phyloP scores from a whole-genome alignment of 2,888 invertebrate species.

The Agriopis leucophaearia region DNA sequence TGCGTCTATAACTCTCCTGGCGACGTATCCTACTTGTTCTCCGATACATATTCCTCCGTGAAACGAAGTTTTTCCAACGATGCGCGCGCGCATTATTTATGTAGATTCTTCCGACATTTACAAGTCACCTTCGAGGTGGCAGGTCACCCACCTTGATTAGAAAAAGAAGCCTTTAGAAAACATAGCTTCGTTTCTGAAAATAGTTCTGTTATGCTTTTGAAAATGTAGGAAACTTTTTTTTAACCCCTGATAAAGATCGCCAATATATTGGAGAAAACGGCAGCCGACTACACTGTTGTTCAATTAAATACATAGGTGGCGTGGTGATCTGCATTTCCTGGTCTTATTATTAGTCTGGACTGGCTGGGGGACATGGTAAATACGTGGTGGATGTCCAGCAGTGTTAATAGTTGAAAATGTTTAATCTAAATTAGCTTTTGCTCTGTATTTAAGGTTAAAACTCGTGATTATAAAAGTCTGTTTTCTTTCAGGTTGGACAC shows the following conservation, averaged over 20 bases:
- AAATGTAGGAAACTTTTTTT: no score
- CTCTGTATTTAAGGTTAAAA: neutral
- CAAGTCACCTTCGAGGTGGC: slow-evolving; percentile 72
- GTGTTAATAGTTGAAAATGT: no score
- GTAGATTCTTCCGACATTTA: slow-evolving; percentile 56
- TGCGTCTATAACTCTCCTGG: slow-evolving; percentile 8
- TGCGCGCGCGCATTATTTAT: slow-evolving; percentile 55
- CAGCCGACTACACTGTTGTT: no score
- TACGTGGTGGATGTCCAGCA: no score
- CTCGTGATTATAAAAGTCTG: no score
- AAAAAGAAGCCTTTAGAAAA: neutral
- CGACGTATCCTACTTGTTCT: slow-evolving; percentile 21
- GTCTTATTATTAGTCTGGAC: no score
- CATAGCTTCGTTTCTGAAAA: neutral
- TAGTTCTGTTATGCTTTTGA: neutral
- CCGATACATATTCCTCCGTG: slow-evolving; percentile 14
- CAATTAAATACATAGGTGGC: no score
- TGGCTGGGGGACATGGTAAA: no score
- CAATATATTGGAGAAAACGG: no score
- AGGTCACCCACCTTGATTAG: slow-evolving; percentile 53
- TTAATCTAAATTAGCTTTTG: no score
- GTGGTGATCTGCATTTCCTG: no score
- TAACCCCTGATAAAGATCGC: no score
- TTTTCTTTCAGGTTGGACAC: slow-evolving; percentile 69
- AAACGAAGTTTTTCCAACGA: slow-evolving; percentile 18